These are phyloP conservation scores for Psittacara wagleri DNA, from an alignment of 2,113 vertebrate genomes.

Conservation along the genomic window DNA sequence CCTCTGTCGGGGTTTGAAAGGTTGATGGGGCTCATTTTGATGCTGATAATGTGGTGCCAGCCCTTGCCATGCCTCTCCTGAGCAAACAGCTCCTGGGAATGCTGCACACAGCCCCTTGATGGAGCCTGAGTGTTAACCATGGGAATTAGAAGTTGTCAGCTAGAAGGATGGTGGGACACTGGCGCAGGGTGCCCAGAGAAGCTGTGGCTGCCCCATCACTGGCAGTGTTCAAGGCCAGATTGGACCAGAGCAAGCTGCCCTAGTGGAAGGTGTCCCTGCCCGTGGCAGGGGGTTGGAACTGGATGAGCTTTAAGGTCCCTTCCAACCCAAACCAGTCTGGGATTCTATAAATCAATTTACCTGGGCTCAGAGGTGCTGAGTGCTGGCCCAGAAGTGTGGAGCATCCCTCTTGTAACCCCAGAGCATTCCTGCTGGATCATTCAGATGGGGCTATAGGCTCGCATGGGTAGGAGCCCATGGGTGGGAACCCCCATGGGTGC, in stretches of 20 bases:
- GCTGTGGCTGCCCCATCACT: not conserved
- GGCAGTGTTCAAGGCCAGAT: not conserved
- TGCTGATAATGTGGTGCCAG: not conserved
- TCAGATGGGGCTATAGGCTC: not conserved
- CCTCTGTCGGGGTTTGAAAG: fast-evolving
- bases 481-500: not conserved
- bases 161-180: not conserved
- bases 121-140: not conserved
- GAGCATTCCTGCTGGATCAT: fast-evolving
- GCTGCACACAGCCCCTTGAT: not conserved
- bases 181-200: not conserved
- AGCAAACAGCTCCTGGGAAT: not conserved
- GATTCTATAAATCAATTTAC: not conserved
- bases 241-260: not conserved
- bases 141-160: not conserved
- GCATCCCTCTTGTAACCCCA: fast-evolving
- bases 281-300: not conserved
- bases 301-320: not conserved
- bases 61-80: not conserved
- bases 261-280: not conserved
- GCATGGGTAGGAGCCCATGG: not conserved
- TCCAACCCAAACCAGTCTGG: not conserved
- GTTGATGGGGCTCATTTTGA: not conserved
- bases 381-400: fast-evolving
- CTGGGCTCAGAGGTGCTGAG: fast-evolving